Base-by-base conservation (phyloP, 2,888 invertebrate genomes). In the Drosophila crucigera region DNA sequence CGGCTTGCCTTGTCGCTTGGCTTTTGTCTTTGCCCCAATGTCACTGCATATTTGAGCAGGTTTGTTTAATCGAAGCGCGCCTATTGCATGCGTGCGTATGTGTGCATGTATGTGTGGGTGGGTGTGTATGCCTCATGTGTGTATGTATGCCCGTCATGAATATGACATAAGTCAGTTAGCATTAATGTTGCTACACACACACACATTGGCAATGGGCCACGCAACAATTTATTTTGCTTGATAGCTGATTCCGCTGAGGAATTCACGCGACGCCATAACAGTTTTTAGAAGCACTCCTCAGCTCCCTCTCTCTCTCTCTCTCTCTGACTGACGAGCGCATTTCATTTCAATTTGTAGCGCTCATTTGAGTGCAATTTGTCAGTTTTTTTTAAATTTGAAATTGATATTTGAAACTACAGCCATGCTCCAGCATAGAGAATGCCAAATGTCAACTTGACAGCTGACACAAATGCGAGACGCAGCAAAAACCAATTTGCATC, bases 51-150 rank as follows among this genome's bases (percentile, higher is more conserved):
- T 86, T 83, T 83, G 76, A 85, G 76, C 53, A 67, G 90, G 84
- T 82, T 87, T 87, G 90, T 87, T 87, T 89, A 87, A 87, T 87
- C 87, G 87, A 87, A 87, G 84, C 76, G 82, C 70, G 70, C 73
- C 68, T 41, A 58, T 55, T 56, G 55, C 54, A 54, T 58, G 49
- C 60, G 50, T 54, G 43, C 37, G 55, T 72, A 49, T 52, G 9
- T 33, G 5, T 41, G 19, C 37, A 39, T n/a, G 56, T 19, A 22
- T 30, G 1, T 7, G 19, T 7, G 41, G 63, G 70, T 59, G 50
- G 69, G 70, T 58, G 65, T 76, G 37, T 47, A 22, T 47, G 80
- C 68, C 70, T 59, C n/a, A 30, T 68, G 56, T 78, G 70, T 69
- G 76, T 59, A 54, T 72, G 70, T 52, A 37, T 62, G 60, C 56